Evolutionary conservation across 2,113 vertebrate species (phyloP).

Genomic region (Nothocercus julius): DNA sequence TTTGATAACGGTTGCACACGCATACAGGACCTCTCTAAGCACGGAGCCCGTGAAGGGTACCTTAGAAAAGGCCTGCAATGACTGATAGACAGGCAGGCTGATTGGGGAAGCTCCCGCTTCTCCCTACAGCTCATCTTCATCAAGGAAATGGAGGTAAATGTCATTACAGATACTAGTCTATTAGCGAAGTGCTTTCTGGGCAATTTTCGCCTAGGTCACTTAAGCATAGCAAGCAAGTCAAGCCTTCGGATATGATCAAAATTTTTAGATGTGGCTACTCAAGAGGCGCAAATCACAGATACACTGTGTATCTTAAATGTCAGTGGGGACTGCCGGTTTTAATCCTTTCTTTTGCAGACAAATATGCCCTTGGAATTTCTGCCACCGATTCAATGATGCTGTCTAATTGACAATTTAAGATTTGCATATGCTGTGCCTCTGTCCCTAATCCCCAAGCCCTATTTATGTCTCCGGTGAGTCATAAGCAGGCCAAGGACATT

Average conservation of each 20-base stretch:
- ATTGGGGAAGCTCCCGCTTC: neutral
- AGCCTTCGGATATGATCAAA: conserved; percentile 26
- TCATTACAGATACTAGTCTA: neutral
- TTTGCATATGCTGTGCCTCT: conserved; percentile 47
- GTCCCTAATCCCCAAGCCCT: conserved; percentile 56
- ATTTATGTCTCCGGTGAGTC: conserved; percentile 61
- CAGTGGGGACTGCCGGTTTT: conserved; percentile 24
- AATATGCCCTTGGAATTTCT: conserved; percentile 63
- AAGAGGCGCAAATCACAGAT: conserved; percentile 44
- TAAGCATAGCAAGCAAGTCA: conserved; percentile 28
- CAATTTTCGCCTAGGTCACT: conserved; percentile 20
- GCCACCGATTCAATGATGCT: conserved; percentile 51
- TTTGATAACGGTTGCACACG: neutral
- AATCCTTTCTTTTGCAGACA: conserved; percentile 61
- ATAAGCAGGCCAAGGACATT: conserved; percentile 67
- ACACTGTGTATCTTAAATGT: conserved; percentile 26
- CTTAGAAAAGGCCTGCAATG: neutral
- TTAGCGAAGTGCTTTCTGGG: conserved; percentile 1
- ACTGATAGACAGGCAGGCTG: neutral
- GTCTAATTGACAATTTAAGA: conserved; percentile 73
- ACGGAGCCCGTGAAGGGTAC: fast-evolving
- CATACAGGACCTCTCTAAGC: neutral
- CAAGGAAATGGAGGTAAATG: conserved; percentile 4
- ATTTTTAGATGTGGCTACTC: conserved; percentile 9
- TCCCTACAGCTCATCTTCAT: neutral